A percentile compares a stretch with the other conserved stretches of the same genome.
phyloP scores from a whole-genome alignment of 2,797 vertebrate genomes.

The Diglossa cyanea region DNA sequence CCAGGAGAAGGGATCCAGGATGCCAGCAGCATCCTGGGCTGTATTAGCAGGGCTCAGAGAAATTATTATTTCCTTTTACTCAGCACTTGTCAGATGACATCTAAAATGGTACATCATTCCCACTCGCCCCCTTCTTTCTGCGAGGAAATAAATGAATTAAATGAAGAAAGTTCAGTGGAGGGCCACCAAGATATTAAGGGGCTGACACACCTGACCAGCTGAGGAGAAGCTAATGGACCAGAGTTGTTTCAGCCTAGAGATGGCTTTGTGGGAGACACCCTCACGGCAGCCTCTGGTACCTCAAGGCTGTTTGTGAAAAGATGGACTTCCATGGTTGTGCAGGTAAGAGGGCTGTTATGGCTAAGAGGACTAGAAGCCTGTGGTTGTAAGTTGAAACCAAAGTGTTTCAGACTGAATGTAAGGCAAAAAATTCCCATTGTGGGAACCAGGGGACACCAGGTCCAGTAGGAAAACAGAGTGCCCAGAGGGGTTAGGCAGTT shows the following conservation, averaged over 20 bases:
- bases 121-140: fast-evolving
- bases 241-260: neutral
- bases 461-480: neutral
- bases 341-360: neutral
- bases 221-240: neutral
- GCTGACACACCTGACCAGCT: neutral
- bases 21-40: neutral
- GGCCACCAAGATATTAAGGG: neutral
- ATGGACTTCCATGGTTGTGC: neutral
- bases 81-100: neutral
- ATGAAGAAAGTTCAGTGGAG: neutral
- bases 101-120: neutral
- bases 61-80: neutral
- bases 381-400: neutral
- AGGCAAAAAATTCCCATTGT: neutral
- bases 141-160: neutral
- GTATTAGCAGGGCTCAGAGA: neutral
- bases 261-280: neutral
- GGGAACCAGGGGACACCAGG: neutral
- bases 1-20: neutral
- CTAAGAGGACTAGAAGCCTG: neutral
- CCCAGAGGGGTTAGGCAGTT: neutral
- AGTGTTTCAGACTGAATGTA: neutral
- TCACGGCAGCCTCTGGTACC: neutral
- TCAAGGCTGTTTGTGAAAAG: neutral